phyloP scores from a whole-genome alignment of 2,888 invertebrate genomes.

The Lycaena phlaeas region DNA sequence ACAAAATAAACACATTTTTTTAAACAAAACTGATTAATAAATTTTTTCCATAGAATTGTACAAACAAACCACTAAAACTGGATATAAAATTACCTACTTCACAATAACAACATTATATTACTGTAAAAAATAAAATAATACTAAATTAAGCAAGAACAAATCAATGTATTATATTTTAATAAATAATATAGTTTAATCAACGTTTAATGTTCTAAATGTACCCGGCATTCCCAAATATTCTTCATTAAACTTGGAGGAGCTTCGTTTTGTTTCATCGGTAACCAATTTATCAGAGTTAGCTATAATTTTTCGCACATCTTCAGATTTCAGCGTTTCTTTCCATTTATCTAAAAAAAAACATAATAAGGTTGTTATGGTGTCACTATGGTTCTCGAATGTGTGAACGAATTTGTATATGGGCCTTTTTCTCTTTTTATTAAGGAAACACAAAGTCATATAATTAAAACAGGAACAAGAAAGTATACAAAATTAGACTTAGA shows the following conservation, averaged over 20 bases:
- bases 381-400: too few relatives aligned
- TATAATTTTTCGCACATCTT: slow-evolving; percentile 18
- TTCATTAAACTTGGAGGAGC: slow-evolving; percentile 18
- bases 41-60: too few relatives aligned
- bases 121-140: too few relatives aligned
- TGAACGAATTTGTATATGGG: too few relatives aligned
- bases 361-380: not conserved
- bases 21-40: too few relatives aligned
- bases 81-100: too few relatives aligned
- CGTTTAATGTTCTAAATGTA: slow-evolving; percentile 21
- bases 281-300: slow-evolving; percentile 9
- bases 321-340: slow-evolving; percentile 14
- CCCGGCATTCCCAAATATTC: slow-evolving; percentile 21
- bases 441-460: not conserved
- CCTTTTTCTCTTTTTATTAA: not conserved
- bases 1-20: too few relatives aligned
- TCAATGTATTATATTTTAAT: too few relatives aligned
- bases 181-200: slow-evolving; percentile 23
- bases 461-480: not conserved
- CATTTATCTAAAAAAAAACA: slow-evolving; percentile 13
- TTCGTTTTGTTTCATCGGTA: slow-evolving; percentile 32
- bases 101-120: too few relatives aligned
- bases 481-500: too few relatives aligned
- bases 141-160: too few relatives aligned
- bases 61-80: too few relatives aligned